Evolutionary conservation across 92 coral and sea anemone species (phyloP).

Genomic region (Zoanthus sociatus): DNA sequence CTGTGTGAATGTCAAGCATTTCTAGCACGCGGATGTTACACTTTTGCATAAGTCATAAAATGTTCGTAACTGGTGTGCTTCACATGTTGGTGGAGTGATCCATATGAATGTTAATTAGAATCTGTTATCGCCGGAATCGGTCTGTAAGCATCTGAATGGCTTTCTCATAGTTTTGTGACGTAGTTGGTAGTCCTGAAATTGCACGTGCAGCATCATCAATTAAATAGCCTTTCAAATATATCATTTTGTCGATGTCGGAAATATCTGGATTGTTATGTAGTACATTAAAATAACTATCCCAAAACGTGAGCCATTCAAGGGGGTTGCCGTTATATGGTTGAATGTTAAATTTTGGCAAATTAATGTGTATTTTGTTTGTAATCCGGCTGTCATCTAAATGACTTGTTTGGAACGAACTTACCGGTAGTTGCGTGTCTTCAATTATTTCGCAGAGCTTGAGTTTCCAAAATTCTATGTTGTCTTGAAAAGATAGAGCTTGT

Average conservation of each 20-base stretch:
- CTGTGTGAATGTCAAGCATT: too few species aligned
- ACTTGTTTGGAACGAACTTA: not conserved
- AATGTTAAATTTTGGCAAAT: not conserved
- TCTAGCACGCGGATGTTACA: too few species aligned
- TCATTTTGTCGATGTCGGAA: not conserved
- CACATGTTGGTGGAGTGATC: not conserved
- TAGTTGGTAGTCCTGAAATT: slow-evolving; percentile 7
- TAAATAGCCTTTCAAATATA: not conserved
- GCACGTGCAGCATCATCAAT: not conserved
- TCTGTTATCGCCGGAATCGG: not conserved
- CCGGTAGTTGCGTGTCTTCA: not conserved
- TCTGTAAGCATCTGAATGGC: not conserved
- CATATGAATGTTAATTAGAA: not conserved
- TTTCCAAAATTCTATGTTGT: not conserved
- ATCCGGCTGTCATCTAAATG: not conserved
- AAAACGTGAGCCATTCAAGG: not conserved
- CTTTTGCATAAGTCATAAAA: not conserved
- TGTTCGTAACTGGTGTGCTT: too few species aligned
- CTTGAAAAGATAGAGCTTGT: slow-evolving; percentile 1
- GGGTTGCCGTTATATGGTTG: not conserved
- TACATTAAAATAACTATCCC: not conserved
- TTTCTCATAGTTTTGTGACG: not conserved
- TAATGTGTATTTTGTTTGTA: not conserved
- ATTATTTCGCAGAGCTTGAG: not conserved
- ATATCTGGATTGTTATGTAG: not conserved